Conservation (phyloP, 2,888 invertebrate species). For the Allophyes oxyacanthae region DNA sequence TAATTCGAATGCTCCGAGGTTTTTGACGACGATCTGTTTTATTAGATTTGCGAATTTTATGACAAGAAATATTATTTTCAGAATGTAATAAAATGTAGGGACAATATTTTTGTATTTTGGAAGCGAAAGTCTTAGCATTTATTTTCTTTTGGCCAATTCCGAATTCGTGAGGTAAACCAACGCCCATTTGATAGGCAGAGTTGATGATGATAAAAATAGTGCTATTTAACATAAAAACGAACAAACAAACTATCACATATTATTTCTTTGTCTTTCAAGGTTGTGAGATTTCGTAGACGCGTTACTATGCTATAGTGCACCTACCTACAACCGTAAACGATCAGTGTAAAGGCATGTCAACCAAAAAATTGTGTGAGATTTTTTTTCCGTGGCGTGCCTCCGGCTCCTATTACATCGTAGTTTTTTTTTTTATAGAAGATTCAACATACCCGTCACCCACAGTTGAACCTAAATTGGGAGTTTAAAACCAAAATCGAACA, state of each 20-base stretch:
- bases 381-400: not conserved
- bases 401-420: not conserved
- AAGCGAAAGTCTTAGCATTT: not conserved
- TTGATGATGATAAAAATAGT: no score
- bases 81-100: constrained; percentile 34
- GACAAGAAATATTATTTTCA: constrained; percentile 39
- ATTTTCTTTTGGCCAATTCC: not conserved
- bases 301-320: no score
- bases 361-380: no score
- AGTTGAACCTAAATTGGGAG: constrained; percentile 45
- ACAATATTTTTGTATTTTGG: constrained; percentile 24
- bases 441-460: constrained; percentile 32
- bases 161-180: no score
- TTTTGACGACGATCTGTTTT: constrained; percentile 44
- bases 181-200: no score
- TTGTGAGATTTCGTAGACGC: no score
- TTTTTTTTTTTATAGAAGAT: constrained; percentile 27
- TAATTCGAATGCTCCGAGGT: constrained; percentile 71
- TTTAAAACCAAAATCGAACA: constrained; percentile 44
- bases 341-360: no score
- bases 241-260: no score
- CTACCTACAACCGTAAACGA: no score
- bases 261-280: no score
- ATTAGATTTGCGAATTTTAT: constrained; percentile 42
- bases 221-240: no score